phyloP scores from a whole-genome alignment of 2,797 vertebrate species.

The Alcedo quadribrachys region DNA sequence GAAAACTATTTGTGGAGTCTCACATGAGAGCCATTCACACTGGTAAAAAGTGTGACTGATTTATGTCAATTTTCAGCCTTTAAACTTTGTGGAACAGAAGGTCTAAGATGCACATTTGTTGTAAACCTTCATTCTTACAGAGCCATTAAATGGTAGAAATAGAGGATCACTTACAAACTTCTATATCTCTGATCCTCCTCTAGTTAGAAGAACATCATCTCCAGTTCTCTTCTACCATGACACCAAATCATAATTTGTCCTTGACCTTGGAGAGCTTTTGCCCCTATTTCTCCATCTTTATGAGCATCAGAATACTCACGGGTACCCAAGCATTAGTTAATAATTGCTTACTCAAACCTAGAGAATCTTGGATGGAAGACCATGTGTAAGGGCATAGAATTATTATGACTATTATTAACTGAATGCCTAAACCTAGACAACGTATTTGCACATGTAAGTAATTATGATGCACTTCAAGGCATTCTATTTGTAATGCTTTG shows the following conservation, averaged over 20 bases:
- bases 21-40: background rate
- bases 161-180: background rate
- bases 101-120: background rate
- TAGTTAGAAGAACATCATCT: background rate
- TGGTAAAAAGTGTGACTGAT: background rate
- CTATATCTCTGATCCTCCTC: background rate
- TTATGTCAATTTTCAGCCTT: background rate
- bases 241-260: background rate
- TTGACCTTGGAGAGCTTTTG: background rate
- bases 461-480: slow-evolving; percentile 83
- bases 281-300: background rate
- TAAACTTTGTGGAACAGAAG: background rate
- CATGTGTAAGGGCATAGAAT: slow-evolving; percentile 28
- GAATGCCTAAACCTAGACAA: slow-evolving; percentile 74
- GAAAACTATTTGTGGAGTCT: background rate
- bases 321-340: background rate
- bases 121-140: background rate
- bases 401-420: slow-evolving; percentile 70
- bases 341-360: slow-evolving; percentile 2
- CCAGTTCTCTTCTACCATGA: background rate
- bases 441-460: slow-evolving; percentile 83
- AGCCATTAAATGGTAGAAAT: background rate
- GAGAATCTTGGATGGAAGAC: slow-evolving; percentile 20
- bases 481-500: slow-evolving; percentile 81
- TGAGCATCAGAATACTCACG: background rate